Conservation (phyloP, 2,888 invertebrate species). For the Leptopilina myrica region DNA sequence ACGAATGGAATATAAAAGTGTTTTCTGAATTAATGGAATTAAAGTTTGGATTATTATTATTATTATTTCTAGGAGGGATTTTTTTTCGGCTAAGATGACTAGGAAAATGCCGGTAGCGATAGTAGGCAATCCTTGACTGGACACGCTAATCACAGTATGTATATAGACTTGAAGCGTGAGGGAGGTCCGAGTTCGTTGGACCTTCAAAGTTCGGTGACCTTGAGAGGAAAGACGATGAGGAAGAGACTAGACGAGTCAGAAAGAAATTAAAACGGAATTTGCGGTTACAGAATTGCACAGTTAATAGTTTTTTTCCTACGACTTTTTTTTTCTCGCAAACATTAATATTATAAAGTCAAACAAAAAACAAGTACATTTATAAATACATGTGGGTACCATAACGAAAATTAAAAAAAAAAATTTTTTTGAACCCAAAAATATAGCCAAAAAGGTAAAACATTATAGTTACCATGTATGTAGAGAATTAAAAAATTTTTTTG, state of each 20-base stretch:
- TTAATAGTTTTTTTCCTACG: not conserved
- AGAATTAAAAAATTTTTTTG: too few species aligned
- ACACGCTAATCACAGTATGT: slow-evolving; percentile 32
- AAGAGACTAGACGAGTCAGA: not conserved
- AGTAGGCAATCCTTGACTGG: slow-evolving; percentile 26
- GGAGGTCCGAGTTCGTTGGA: slow-evolving; percentile 33
- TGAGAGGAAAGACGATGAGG: slow-evolving; percentile 27
- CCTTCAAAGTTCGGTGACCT: slow-evolving; percentile 40
- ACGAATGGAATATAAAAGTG: not conserved
- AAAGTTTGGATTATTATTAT: not conserved
- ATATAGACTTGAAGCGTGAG: slow-evolving; percentile 4
- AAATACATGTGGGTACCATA: too few species aligned
- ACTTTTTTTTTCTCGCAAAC: slow-evolving; percentile 3
- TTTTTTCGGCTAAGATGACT: slow-evolving; percentile 19
- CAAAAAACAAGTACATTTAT: too few species aligned
- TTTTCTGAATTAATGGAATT: not conserved
- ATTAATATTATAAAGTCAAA: not conserved
- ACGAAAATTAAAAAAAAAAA: too few species aligned
- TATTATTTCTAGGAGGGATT: not conserved
- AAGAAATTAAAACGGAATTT: slow-evolving; percentile 33
- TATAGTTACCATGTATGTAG: too few species aligned
- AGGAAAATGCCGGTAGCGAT: slow-evolving; percentile 20
- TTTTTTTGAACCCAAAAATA: too few species aligned
- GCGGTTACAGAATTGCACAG: slow-evolving; percentile 26
- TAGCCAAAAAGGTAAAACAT: too few species aligned